A percentile compares a stretch with the other conserved stretches of the same genome.
phyloP scores from a whole-genome alignment of 2,888 invertebrate genomes.

The Tipula helvola region DNA sequence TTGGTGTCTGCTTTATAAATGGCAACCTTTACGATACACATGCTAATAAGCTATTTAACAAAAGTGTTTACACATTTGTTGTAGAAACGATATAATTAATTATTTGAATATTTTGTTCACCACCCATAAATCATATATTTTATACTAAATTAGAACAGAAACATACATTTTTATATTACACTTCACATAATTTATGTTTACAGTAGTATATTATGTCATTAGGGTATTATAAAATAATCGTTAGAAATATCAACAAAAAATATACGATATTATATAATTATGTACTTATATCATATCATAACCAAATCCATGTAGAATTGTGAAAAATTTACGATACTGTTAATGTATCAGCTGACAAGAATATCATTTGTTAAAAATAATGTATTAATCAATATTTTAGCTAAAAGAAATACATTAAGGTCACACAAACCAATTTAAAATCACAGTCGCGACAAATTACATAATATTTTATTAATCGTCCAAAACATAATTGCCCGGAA shows the following conservation, averaged over 20 bases:
- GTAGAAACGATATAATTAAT: neutral
- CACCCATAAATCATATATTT: neutral
- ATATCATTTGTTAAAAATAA: neutral
- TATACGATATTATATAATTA: neutral
- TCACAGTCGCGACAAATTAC: neutral
- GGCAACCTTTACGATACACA: neutral
- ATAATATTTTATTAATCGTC: neutral
- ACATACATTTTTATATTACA: neutral
- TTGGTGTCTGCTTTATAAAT: neutral
- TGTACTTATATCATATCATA: neutral
- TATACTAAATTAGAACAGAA: neutral
- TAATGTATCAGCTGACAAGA: neutral
- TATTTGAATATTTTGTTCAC: neutral
- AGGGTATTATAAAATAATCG: neutral
- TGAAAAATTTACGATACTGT: neutral
- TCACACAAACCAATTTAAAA: neutral
- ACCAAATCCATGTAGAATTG: neutral
- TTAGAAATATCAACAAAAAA: neutral
- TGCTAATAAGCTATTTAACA: neutral
- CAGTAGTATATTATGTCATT: neutral
- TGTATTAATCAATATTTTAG: neutral
- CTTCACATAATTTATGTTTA: neutral
- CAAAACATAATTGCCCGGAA: neutral
- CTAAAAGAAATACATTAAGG: neutral
- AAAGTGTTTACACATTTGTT: neutral